Percentiles rank a stretch among this genome's conserved stretches.
Conservation (phyloP, 2,888 invertebrate genomes). For the Axea sp. region DNA sequence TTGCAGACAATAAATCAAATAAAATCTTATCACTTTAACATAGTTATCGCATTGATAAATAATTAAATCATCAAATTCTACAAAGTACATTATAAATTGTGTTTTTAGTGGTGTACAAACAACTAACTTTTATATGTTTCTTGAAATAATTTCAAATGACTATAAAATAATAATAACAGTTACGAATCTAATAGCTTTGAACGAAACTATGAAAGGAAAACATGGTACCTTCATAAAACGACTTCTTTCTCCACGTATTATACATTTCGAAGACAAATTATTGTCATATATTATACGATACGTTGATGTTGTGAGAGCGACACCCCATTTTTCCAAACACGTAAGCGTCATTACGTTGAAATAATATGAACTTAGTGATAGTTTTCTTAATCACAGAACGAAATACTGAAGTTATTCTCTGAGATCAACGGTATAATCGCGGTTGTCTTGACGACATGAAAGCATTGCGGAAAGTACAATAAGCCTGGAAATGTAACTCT, state of each 20-base stretch:
- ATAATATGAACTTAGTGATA: constrained; percentile 39
- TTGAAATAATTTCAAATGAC: no score
- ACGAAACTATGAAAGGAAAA: no score
- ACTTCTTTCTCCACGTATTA: background rate
- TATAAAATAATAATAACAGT: no score
- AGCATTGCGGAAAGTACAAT: constrained; percentile 35
- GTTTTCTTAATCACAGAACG: constrained; percentile 42
- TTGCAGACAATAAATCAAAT: no score
- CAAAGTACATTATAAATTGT: no score
- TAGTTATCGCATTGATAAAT: no score
- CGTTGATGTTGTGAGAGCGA: background rate
- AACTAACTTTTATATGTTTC: no score
- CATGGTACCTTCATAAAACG: background rate
- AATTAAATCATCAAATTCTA: no score
- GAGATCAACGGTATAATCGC: constrained; percentile 48
- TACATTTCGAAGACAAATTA: constrained; percentile 19
- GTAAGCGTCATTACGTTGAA: constrained; percentile 18
- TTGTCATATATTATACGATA: constrained; percentile 3
- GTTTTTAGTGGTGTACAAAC: no score
- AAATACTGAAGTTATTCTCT: constrained; percentile 25
- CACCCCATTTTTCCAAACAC: constrained; percentile 4
- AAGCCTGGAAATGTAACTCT: constrained; percentile 40
- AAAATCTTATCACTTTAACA: no score
- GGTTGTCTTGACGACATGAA: constrained; percentile 35
- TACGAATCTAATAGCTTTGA: no score